Evolutionary conservation across 2,113 vertebrate species (phyloP).

Genomic region (Catharus minimus): DNA sequence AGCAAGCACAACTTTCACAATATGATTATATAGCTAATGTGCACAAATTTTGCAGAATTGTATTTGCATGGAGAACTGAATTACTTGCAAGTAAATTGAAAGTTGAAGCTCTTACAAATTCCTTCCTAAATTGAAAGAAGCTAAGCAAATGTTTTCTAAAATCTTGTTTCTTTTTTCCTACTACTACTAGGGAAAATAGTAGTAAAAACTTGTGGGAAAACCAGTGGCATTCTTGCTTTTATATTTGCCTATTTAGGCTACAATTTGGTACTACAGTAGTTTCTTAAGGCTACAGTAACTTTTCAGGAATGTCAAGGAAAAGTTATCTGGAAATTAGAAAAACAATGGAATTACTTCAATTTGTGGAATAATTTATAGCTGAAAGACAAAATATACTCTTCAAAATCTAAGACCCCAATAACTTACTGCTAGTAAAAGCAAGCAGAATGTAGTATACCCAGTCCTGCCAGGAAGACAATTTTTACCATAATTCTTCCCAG

Average conservation of each 20-base stretch:
- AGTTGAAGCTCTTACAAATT: not conserved
- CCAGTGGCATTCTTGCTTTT: not conserved
- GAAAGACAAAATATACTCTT: not conserved
- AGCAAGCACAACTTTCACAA: not conserved
- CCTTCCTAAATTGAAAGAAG: not conserved
- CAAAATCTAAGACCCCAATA: not conserved
- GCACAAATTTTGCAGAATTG: not conserved
- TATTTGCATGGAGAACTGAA: not conserved
- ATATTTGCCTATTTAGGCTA: not conserved
- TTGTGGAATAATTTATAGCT: not conserved
- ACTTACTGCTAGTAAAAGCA: not conserved
- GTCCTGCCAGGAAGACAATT: slow-evolving; percentile 13
- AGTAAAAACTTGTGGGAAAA: not conserved
- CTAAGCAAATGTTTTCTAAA: not conserved
- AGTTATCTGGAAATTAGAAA: not conserved
- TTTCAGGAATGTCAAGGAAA: not conserved
- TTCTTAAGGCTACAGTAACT: not conserved
- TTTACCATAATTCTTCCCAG: slow-evolving; percentile 12
- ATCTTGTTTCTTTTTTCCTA: not conserved
- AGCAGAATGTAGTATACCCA: not conserved
- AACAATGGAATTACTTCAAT: not conserved
- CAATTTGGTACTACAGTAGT: not conserved
- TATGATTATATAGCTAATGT: not conserved
- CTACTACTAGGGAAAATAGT: not conserved
- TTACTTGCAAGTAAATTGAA: not conserved